Base-by-base conservation (phyloP, 2,888 invertebrate species). In the Eremobia ochroleuca region DNA sequence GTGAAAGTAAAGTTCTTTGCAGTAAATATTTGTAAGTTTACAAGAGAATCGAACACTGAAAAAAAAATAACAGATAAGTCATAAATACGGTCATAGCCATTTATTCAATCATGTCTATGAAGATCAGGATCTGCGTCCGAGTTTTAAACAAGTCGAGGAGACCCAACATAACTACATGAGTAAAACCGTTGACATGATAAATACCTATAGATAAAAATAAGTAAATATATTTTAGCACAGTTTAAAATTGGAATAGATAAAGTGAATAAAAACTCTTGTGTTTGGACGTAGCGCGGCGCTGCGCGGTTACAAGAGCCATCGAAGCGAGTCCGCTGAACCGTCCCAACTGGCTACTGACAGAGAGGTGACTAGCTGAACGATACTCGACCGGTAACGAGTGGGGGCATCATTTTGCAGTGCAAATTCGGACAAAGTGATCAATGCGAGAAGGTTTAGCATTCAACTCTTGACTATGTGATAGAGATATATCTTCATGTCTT, bases 311-410 rank as follows among this genome's bases (percentile, higher is more conserved):
- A 79, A 79, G 59, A 61, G 72, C 59, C 61, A 71, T 61, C 18
- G 72, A 61, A 31, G 5, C 18, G 15, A 61, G 40, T 28, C 11
- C 28, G 3, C 18, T 43, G 40, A 61, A 52, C 49, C 49, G 4
- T 71, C 9, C 25, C 28, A 25, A 61, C n/a, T 15, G 5, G 49
- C 72, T 52, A 13, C 40, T 52, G 28, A 8, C 18, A 52, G 18
- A 40, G 79, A 40, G 46, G n/a, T 15, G 11, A 25, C 31, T 13
- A 21, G 31, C 59, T 79, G 31, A 59, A 59, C 40, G 49, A 61
- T 43, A 70, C 79, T 79, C 25, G 34, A 79, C 49, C n/a, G 15
- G 18, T 61, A 43, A 61, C 34, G 9, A 70, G n/a, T 25, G 79
- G 34, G 34, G 34, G 49, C 9, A 34, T 28, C 49, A 79, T 28